Evolutionary conservation across 1,140 invertebrate species (phyloP).

Genomic region (Heliconius hermathena): DNA sequence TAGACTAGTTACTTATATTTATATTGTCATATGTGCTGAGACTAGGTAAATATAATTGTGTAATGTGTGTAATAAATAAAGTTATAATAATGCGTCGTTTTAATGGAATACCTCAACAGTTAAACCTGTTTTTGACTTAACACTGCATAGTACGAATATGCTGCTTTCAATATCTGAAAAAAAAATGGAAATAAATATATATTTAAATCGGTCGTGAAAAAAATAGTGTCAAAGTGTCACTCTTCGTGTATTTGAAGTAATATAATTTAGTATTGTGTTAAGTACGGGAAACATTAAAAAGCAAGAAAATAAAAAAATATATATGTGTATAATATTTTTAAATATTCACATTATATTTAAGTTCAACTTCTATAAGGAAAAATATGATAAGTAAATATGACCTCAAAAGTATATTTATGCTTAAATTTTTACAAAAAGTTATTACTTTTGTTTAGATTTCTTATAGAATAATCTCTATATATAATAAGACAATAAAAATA

Average conservation of each 20-base stretch:
- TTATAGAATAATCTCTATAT: too few species aligned
- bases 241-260: too few species aligned
- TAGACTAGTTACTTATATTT: slow-evolving; percentile 47
- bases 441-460: too few species aligned
- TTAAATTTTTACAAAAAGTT: background rate
- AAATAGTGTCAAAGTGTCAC: too few species aligned
- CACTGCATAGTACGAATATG: slow-evolving; percentile 74
- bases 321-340: too few species aligned
- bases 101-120: background rate
- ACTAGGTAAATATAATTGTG: slow-evolving; percentile 16
- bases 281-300: too few species aligned
- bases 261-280: too few species aligned
- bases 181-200: background rate
- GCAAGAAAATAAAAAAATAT: too few species aligned
- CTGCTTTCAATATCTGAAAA: slow-evolving; percentile 75
- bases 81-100: slow-evolving; percentile 1
- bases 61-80: slow-evolving; percentile 30
- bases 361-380: background rate
- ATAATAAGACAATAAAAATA: too few species aligned
- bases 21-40: slow-evolving; percentile 13
- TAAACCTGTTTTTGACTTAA: slow-evolving; percentile 63
- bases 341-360: too few species aligned
- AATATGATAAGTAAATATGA: background rate
- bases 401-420: background rate
- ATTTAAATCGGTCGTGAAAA: too few species aligned